Base-by-base conservation (phyloP, 2,797 vertebrate genomes). In the Parotocinclus haroldoi region DNA sequence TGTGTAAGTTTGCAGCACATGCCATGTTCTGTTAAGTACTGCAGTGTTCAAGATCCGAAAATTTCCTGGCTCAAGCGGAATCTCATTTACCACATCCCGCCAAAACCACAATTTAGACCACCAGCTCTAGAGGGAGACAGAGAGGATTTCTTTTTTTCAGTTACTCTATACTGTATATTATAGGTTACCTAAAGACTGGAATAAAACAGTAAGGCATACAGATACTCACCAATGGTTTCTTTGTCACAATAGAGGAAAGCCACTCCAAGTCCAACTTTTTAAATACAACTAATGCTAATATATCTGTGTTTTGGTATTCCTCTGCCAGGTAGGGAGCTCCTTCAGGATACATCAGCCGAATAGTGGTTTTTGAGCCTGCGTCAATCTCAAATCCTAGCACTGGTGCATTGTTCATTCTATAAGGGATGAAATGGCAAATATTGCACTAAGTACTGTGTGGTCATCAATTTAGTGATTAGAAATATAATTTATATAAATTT, bases 41-140 rank as follows among this genome's bases (percentile, higher is more conserved):
- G 89, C 87, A 9, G 91, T 89, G 64, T 93, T 82, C 13, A 92
- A 80, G 76, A 93, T 89, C 62, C 85, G 84, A 73, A 90, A 88
- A 72, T 79, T 84, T 57, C 86, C 81, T 39, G 88, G 80, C 38
- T 64, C 82, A 74, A 92, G 79, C 12, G 91, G 90, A 74, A 93
- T 87, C 14, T 87, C 70, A 11, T 91, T 87, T 56, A 91, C 86
- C 68, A 93, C 89, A 5, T 88, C 80, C 69, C 80, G 88, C 91
- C 91, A 93, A 83, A 93, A 93, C 91, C 91, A 92, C 65, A 90
- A 61, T 82, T 90, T 93, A 56, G 90, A 88, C 91, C 89, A 92
- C 80, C 90, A 89, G 71, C 82, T 87, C 91, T 93, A 27, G 42
- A 66, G 36, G 76, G 40, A 69, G 49, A 61, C 18, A 63, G 17